Conservation (phyloP, 1,140 invertebrate species). For the Eupristina koningsbergeri region DNA sequence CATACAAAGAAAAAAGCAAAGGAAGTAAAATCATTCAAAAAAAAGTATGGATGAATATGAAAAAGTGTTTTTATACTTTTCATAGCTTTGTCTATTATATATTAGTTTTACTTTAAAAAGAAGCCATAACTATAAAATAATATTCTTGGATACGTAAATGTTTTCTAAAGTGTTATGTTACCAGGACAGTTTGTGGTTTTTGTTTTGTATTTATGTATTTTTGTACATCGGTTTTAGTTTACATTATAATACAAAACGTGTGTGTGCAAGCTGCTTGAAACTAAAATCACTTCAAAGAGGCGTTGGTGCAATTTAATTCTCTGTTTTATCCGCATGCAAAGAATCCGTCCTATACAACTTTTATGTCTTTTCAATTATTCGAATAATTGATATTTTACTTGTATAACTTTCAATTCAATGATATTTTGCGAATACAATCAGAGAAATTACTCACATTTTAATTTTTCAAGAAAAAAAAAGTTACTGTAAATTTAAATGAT, state of each 20-base stretch:
- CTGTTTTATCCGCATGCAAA: neutral
- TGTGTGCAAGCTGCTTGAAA: neutral
- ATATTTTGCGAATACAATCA: neutral
- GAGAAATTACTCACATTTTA: neutral
- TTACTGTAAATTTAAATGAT: neutral
- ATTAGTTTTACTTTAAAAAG: neutral
- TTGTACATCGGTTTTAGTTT: neutral
- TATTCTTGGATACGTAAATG: no score
- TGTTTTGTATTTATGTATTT: neutral
- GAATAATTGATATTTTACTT: neutral
- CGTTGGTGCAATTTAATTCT: neutral
- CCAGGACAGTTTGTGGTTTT: neutral
- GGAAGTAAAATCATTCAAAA: no score
- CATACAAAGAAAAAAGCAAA: no score
- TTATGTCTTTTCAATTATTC: slow-evolving; percentile 35
- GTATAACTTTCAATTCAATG: neutral
- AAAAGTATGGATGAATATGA: no score
- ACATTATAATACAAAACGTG: slow-evolving; percentile 25
- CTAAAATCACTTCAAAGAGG: neutral
- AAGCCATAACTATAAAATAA: no score
- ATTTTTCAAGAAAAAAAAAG: neutral
- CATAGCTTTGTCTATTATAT: no score
- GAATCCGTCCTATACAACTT: slow-evolving; percentile 21
- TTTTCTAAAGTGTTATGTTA: no score
- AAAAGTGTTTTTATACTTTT: no score